Evolutionary conservation across 1,140 invertebrate genomes (phyloP).

Genomic region (Cydia amplana): DNA sequence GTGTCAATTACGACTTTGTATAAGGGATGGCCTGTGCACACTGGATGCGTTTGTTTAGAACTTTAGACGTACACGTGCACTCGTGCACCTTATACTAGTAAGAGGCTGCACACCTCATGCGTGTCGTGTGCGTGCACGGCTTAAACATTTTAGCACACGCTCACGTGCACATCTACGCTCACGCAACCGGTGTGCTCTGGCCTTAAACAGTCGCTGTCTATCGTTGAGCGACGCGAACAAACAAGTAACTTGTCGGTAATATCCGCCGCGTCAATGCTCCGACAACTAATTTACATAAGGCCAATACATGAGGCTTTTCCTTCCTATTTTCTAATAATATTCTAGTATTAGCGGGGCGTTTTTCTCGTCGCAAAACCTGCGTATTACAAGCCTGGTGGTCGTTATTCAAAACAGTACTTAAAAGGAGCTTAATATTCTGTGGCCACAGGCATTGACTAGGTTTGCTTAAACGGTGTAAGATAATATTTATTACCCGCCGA

Average conservation of each 20-base stretch:
- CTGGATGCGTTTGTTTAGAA: no score
- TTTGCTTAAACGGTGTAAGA: background rate
- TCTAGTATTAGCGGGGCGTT: slow-evolving; percentile 34
- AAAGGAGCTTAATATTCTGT: slow-evolving; percentile 14
- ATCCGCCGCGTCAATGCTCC: slow-evolving; percentile 9
- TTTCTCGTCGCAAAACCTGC: slow-evolving; percentile 33
- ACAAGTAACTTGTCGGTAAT: slow-evolving; percentile 17
- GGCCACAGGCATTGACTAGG: background rate
- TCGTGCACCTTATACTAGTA: no score
- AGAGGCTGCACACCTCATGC: no score
- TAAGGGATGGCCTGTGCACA: no score
- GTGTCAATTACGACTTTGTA: no score
- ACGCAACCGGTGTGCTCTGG: background rate
- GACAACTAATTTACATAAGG: slow-evolving; percentile 50
- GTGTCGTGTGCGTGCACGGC: no score
- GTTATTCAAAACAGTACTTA: slow-evolving; percentile 21
- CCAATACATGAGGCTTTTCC: slow-evolving; percentile 48
- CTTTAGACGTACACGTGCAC: no score
- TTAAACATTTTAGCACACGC: no score
- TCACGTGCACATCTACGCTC: no score
- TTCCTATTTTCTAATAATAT: slow-evolving; percentile 63
- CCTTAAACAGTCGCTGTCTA: background rate
- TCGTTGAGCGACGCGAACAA: background rate
- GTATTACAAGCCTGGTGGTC: slow-evolving; percentile 22
- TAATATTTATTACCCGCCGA: slow-evolving; percentile 18